phyloP scores from a whole-genome alignment of 2,113 vertebrate genomes.

The Tragelaphus scriptus region DNA sequence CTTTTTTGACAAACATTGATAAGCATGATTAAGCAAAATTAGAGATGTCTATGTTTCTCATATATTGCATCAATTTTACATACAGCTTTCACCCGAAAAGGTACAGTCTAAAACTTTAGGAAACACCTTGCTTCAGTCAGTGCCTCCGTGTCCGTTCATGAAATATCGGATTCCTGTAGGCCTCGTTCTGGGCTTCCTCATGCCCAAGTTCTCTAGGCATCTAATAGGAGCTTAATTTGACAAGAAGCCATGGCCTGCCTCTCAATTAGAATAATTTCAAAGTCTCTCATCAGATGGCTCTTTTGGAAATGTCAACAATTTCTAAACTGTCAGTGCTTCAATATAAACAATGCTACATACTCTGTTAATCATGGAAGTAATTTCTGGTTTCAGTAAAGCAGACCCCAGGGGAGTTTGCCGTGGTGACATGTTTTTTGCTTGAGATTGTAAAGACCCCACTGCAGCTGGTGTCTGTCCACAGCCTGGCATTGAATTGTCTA shows the following conservation, averaged over 20 bases:
- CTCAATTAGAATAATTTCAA: background rate
- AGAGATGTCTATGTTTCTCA: background rate
- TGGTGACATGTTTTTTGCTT: background rate
- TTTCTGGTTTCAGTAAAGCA: background rate
- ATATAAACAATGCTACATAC: background rate
- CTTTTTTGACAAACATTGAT: background rate
- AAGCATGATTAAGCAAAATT: background rate
- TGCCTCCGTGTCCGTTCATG: background rate
- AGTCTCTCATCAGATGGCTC: slow-evolving; percentile 3
- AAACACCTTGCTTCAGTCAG: background rate
- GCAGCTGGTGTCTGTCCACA: background rate
- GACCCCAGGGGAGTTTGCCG: background rate
- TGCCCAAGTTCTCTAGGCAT: background rate
- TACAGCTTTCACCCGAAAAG: background rate
- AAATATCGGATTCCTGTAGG: background rate
- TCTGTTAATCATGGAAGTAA: background rate
- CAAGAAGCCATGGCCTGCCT: background rate
- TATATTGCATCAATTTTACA: background rate
- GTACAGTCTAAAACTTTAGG: background rate
- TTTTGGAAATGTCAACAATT: slow-evolving; percentile 21
- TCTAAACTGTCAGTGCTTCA: background rate
- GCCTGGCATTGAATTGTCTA: background rate
- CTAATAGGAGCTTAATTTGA: background rate
- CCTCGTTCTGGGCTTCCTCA: background rate
- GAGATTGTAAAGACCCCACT: background rate